Evolutionary conservation across 2,888 invertebrate genomes (phyloP).

Genomic region (Neoitamus cyanurus): DNA sequence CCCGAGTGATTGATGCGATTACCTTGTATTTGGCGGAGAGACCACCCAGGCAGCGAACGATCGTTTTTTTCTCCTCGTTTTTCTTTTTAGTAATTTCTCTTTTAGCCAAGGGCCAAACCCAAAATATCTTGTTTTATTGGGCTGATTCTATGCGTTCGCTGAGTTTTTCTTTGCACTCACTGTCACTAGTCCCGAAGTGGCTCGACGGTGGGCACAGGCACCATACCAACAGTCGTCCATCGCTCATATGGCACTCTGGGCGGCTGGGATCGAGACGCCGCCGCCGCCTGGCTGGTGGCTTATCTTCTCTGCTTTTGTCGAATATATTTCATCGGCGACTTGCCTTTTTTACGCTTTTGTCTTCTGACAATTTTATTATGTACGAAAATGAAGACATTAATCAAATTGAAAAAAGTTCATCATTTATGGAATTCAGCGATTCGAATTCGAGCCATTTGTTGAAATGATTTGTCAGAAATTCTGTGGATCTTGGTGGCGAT

Average conservation of each 20-base stretch:
- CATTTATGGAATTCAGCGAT: not conserved
- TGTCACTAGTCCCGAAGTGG: not conserved
- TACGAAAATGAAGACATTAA: slow-evolving; percentile 33
- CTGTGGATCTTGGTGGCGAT: too few relatives aligned
- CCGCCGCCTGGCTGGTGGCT: not conserved
- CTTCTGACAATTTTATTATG: slow-evolving; percentile 38
- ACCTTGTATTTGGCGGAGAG: slow-evolving; percentile 26
- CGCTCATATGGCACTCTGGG: not conserved
- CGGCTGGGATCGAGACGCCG: not conserved
- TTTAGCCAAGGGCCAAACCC: slow-evolving; percentile 45
- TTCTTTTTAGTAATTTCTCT: slow-evolving; percentile 33
- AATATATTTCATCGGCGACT: slow-evolving; percentile 25
- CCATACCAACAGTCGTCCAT: not conserved
- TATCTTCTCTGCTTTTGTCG: slow-evolving; percentile 21
- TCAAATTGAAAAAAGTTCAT: not conserved
- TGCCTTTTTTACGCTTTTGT: not conserved
- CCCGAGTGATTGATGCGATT: slow-evolving; percentile 34
- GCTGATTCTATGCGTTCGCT: slow-evolving; percentile 4
- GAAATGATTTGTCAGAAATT: not conserved
- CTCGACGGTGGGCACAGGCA: not conserved
- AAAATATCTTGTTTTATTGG: slow-evolving; percentile 39
- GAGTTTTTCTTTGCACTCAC: slow-evolving; percentile 17
- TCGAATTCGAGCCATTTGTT: not conserved
- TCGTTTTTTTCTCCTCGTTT: not conserved
- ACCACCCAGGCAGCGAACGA: slow-evolving; percentile 34